phyloP scores from a whole-genome alignment of 2,113 vertebrate species.

The Xiphias gladius region DNA sequence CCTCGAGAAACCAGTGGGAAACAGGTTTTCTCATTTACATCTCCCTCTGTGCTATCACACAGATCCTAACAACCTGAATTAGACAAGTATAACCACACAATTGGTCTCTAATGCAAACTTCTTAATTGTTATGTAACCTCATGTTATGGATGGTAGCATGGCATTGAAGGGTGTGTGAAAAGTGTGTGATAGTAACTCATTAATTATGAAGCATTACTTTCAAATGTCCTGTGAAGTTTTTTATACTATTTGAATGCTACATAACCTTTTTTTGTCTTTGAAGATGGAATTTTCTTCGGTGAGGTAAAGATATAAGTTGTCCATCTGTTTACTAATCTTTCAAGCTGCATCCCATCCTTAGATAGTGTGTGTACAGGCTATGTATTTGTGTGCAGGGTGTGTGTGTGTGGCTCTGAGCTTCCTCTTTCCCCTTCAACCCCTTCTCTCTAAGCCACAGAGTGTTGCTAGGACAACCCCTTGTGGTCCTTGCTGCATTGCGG shows the following conservation, averaged over 20 bases:
- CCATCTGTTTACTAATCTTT: slow-evolving; percentile 18
- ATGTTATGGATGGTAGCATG: neutral
- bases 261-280: neutral
- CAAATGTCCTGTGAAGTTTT: neutral
- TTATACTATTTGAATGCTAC: neutral
- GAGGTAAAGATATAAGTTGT: slow-evolving; percentile 5
- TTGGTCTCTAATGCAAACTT: neutral
- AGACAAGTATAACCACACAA: slow-evolving; percentile 13
- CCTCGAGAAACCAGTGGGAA: slow-evolving; percentile 71
- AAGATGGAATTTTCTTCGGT: neutral
- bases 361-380: slow-evolving; percentile 18
- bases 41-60: slow-evolving; percentile 31
- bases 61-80: slow-evolving; percentile 15
- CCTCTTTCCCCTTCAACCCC: slow-evolving; percentile 73
- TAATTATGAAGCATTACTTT: neutral
- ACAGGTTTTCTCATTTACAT: slow-evolving; percentile 67
- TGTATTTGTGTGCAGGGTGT: slow-evolving; percentile 53
- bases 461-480: slow-evolving; percentile 85
- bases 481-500: slow-evolving; percentile 77
- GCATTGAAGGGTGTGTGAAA: neutral
- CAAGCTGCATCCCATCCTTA: slow-evolving; percentile 32
- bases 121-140: slow-evolving; percentile 27
- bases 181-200: slow-evolving; percentile 6
- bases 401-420: slow-evolving; percentile 68
- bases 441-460: slow-evolving; percentile 70